These are phyloP conservation scores for Campoplex capitator DNA, from an alignment of 2,888 invertebrate species.

Conservation along the genomic window DNA sequence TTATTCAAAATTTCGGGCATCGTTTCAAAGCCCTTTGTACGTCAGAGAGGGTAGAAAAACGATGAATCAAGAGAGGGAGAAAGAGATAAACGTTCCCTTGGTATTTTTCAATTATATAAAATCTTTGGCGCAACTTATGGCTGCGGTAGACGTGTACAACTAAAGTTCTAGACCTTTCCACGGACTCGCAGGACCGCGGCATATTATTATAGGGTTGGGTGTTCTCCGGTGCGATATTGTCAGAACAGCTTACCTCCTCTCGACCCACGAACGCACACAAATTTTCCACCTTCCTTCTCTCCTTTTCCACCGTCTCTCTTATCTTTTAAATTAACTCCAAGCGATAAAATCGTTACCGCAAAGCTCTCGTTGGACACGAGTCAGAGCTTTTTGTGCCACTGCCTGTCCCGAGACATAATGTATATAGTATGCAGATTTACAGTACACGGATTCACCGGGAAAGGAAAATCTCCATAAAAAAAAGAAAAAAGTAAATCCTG, in stretches of 20 bases:
- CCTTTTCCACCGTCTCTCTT: conserved; percentile 56
- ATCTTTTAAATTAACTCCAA: conserved; percentile 71
- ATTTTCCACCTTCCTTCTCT: conserved; percentile 39
- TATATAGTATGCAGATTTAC: conserved; percentile 50
- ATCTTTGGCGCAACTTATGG: conserved; percentile 23
- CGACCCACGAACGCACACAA: conserved; percentile 28
- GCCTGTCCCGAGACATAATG: conserved; percentile 32
- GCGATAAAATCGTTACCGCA: conserved; percentile 66
- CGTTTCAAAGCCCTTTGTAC: not conserved
- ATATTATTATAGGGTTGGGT: conserved; percentile 45
- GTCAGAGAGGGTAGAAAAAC: not conserved
- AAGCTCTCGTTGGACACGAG: conserved; percentile 51
- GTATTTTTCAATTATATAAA: conserved; percentile 66
- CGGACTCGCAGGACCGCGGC: conserved; percentile 19
- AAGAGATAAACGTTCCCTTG: conserved; percentile 48
- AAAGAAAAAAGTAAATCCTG: not conserved
- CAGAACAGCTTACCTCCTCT: conserved; percentile 42
- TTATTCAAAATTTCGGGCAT: not conserved
- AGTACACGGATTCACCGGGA: not conserved
- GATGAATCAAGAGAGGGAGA: conserved; percentile 23
- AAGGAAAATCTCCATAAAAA: conserved; percentile 20
- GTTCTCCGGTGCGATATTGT: conserved; percentile 49
- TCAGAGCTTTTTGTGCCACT: conserved; percentile 44
- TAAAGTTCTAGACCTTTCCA: conserved; percentile 19
- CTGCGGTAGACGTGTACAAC: conserved; percentile 10